These are phyloP conservation scores for Diglossa cyanea DNA, from an alignment of 2,797 vertebrate species.

Conservation along the genomic window DNA sequence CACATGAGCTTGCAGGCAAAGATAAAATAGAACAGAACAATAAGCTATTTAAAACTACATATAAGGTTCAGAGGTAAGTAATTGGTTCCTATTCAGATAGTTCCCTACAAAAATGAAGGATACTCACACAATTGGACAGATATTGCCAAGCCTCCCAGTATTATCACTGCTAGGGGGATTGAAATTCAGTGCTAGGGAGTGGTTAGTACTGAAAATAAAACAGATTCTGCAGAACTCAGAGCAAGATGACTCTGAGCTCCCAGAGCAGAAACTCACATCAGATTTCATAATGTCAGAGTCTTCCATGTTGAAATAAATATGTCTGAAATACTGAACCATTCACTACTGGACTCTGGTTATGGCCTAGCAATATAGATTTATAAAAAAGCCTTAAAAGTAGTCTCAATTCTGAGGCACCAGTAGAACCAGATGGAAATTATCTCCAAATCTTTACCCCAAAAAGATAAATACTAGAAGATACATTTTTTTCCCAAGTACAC, in stretches of 20 bases:
- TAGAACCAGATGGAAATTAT: background rate
- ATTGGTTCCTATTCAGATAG: background rate
- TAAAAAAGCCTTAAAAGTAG: background rate
- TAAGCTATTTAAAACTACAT: background rate
- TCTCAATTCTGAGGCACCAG: background rate
- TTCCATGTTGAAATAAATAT: background rate
- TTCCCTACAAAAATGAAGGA: background rate
- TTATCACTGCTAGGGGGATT: background rate
- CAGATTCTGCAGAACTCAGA: background rate
- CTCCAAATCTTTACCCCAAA: background rate
- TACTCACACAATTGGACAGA: background rate
- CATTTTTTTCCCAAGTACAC: background rate
- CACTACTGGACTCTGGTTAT: background rate
- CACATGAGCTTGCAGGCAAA: background rate
- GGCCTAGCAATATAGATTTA: background rate
- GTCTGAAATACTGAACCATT: background rate
- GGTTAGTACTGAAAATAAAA: background rate
- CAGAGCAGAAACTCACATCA: background rate
- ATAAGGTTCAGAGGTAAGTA: background rate
- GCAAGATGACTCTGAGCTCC: background rate
- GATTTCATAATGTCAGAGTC: rapidly evolving
- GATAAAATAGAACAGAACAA: background rate
- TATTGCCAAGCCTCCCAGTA: background rate
- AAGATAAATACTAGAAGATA: background rate
- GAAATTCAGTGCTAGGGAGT: background rate